These are phyloP conservation scores for Myotis vivesi DNA, from an alignment of 2,797 vertebrate species.

Conservation along the genomic window DNA sequence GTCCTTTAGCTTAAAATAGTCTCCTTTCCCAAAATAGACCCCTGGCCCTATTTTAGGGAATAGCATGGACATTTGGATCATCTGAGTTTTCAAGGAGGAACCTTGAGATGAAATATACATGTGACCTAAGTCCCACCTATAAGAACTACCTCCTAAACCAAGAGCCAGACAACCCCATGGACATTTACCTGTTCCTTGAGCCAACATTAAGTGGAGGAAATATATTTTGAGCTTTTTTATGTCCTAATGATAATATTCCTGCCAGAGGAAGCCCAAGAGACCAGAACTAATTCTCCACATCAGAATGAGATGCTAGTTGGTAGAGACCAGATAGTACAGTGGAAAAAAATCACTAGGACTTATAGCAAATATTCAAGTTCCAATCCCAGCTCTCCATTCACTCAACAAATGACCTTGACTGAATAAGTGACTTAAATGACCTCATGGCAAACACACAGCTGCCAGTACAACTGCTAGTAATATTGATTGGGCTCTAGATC, in stretches of 20 bases:
- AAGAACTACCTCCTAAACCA: background rate
- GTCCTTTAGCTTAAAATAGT: slow-evolving; percentile 72
- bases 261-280: background rate
- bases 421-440: background rate
- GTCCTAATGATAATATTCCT: background rate
- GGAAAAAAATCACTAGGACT: background rate
- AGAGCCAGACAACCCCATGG: background rate
- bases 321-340: background rate
- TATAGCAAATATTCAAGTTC: background rate
- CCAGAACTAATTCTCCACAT: background rate
- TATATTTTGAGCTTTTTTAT: background rate
- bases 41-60: slow-evolving; percentile 25
- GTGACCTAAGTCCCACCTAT: background rate
- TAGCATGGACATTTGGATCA: background rate
- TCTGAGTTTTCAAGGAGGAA: slow-evolving; percentile 9
- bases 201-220: background rate
- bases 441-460: background rate
- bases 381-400: background rate
- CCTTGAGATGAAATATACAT: background rate
- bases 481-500: background rate
- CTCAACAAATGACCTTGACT: background rate
- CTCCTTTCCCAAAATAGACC: slow-evolving; percentile 58
- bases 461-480: background rate
- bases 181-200: background rate
- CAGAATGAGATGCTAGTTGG: background rate